A percentile compares a stretch with the other conserved stretches of the same genome.
phyloP scores from a whole-genome alignment of 2,797 vertebrate species.

The Gymnothorax javanicus region DNA sequence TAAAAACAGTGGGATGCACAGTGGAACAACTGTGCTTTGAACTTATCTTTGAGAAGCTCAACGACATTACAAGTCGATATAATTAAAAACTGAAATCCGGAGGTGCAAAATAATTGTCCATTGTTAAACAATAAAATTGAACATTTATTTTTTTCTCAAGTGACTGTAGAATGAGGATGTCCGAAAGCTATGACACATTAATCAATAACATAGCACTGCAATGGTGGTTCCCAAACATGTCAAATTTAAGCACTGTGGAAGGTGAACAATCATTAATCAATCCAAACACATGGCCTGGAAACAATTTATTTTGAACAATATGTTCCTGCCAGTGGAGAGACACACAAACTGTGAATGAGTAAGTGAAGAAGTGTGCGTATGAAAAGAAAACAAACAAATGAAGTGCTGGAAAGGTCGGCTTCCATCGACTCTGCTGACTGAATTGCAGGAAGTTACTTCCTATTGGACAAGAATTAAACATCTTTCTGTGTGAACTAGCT shows the following conservation, averaged over 20 bases:
- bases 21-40: background rate
- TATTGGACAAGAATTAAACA: background rate
- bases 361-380: background rate
- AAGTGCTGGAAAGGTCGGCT: background rate
- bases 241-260: constrained; percentile 24
- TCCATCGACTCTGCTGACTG: background rate
- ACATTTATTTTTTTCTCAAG: background rate
- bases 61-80: background rate
- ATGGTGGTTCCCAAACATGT: constrained; percentile 31
- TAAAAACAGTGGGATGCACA: background rate
- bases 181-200: constrained; percentile 20
- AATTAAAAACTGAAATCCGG: background rate
- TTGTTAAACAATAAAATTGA: constrained; percentile 9
- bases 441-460: constrained; percentile 11
- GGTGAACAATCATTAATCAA: constrained; percentile 37
- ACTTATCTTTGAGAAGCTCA: background rate
- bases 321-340: constrained; percentile 28
- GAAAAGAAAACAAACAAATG: background rate
- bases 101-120: background rate
- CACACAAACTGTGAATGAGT: constrained; percentile 11
- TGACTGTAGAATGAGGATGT: background rate
- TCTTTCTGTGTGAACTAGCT: constrained; percentile 14
- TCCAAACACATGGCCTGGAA: constrained; percentile 33
- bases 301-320: constrained; percentile 36
- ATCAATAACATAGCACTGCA: constrained; percentile 17